Evolutionary conservation across 2,797 vertebrate genomes (phyloP).

Genomic region (Neoniphon sammara): DNA sequence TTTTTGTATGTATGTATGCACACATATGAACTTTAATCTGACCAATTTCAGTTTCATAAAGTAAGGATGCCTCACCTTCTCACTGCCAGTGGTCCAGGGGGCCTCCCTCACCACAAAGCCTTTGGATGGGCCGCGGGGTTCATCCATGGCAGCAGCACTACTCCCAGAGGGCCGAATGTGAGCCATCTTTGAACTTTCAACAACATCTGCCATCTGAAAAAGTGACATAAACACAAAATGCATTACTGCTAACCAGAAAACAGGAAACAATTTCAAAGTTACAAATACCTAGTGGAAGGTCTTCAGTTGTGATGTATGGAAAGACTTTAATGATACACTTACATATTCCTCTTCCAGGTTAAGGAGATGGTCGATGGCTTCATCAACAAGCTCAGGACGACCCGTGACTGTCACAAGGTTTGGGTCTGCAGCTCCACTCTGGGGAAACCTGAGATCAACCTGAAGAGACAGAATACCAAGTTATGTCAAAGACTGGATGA

Average conservation of each 20-base stretch:
- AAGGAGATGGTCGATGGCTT: conserved; percentile 97
- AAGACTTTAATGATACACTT: conserved; percentile 65
- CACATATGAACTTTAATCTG: neutral
- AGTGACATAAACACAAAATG: neutral
- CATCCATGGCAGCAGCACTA: conserved; percentile 84
- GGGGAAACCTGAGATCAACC: conserved; percentile 99
- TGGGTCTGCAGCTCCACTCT: conserved; percentile 92
- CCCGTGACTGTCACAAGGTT: conserved; percentile 95
- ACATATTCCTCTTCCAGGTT: conserved; percentile 99
- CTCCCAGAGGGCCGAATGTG: conserved; percentile 88
- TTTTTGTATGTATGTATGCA: too few species aligned
- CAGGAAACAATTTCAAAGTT: neutral
- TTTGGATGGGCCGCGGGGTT: conserved; percentile 91
- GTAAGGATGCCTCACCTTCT: conserved; percentile 86
- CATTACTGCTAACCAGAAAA: neutral
- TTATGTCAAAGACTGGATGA: too few species aligned
- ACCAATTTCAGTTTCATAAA: neutral
- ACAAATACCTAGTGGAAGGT: neutral
- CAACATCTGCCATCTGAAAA: conserved; percentile 91
- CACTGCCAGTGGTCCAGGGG: conserved; percentile 90
- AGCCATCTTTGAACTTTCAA: conserved; percentile 92
- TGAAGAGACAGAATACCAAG: conserved; percentile 56
- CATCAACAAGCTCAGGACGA: conserved; percentile 96
- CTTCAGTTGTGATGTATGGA: fast-evolving
- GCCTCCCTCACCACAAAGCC: conserved; percentile 99